Conservation (phyloP, 1,140 invertebrate genomes). For the Drosophila gunungcola region DNA sequence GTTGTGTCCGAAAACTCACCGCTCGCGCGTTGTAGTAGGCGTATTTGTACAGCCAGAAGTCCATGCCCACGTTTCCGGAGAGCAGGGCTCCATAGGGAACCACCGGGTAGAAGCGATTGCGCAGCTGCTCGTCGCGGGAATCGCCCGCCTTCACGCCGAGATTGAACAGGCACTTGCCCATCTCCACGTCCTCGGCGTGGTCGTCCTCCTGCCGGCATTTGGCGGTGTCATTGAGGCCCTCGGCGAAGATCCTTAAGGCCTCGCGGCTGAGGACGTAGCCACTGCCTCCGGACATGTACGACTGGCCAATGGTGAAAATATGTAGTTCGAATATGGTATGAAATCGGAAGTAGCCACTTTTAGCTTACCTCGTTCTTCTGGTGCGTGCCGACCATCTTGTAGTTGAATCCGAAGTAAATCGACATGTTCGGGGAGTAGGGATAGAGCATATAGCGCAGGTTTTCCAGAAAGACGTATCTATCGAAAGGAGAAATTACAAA, state of each 20-base stretch:
- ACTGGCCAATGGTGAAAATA: constrained; percentile 84
- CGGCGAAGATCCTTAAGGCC: constrained; percentile 90
- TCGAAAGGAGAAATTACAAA: neutral
- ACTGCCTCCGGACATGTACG: constrained; percentile 97
- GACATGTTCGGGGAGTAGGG: constrained; percentile 89
- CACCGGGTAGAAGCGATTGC: constrained; percentile 90
- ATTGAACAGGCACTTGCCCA: constrained; percentile 94
- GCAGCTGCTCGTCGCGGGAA: constrained; percentile 91
- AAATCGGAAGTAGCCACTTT: too few species aligned
- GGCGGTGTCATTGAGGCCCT: constrained; percentile 86
- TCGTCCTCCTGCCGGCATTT: constrained; percentile 85
- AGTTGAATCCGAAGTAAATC: constrained; percentile 94
- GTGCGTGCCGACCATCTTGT: constrained; percentile 86
- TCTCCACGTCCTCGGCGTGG: constrained; percentile 94
- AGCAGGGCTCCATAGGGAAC: constrained; percentile 38
- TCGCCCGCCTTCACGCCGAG: constrained; percentile 94
- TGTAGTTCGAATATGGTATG: too few species aligned
- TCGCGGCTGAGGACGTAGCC: constrained; percentile 95
- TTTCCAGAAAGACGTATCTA: constrained; percentile 92
- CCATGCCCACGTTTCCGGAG: constrained; percentile 31
- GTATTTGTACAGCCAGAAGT: constrained; percentile 61
- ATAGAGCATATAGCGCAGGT: constrained; percentile 94
- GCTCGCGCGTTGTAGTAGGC: constrained; percentile 89
- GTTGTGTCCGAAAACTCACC: constrained; percentile 23
- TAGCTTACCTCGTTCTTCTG: constrained; percentile 48